Evolutionary conservation across 1,140 invertebrate genomes (phyloP), one percentile per base, ranked within the genome.

Genomic region (Popillia japonica): DNA sequence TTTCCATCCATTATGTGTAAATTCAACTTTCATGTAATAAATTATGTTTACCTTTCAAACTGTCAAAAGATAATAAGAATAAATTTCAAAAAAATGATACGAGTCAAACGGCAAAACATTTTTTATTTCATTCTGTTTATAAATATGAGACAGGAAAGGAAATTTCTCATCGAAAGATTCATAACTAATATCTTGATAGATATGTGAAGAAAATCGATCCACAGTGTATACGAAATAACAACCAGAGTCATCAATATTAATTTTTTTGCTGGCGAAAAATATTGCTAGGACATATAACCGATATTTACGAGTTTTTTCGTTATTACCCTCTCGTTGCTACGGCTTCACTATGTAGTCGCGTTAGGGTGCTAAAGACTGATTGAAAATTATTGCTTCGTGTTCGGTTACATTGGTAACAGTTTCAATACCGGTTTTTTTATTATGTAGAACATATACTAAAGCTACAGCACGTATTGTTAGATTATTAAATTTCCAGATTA

Each of bases 251-350:
- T 64, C 61, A 64, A 64, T 64, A 64, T 64, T 64, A 64, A 64
- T 64, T 64, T 27, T 20, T 64, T 64, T 64, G 9, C 11, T 20
- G 17, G 61, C 17, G 61, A 27, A 64, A 64, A 64, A 64, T 64
- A 64, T 64, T 17, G 61, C 61, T 27, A 27, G 61, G 23, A 64
- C 61, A 64, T 64, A 64, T n/a, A n/a, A 64, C 61, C 61, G 10
- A 27, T 64, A 64, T 64, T 64, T 64, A 64, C 61, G 61, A 22
- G n/a, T 64, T 64, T 64, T 64, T 64, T 64, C 61, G 61, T 64
- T 64, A 64, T 64, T 64, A 64, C 23, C 61, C 20, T 64, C 20
- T 64, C 61, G 61, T 27, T 27, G 22, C 23, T 64, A 20, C 61
- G 61, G 61, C 23, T 6, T 10, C 61, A 64, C 22, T n/a, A n/a